Percentiles rank a stretch among this genome's conserved stretches.
phyloP scores from a whole-genome alignment of 2,888 invertebrate genomes.

The Zaprionus lineosus region DNA sequence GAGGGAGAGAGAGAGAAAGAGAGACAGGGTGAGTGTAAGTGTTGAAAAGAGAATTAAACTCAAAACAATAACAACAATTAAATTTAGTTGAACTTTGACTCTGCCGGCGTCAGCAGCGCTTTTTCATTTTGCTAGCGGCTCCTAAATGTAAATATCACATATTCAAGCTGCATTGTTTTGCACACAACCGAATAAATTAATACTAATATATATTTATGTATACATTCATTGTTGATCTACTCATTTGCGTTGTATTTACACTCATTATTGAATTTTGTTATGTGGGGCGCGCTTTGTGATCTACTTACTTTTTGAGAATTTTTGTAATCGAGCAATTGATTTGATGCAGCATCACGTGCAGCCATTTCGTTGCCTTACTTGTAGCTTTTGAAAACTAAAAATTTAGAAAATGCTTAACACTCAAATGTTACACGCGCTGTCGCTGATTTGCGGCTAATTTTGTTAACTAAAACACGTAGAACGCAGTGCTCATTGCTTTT shows the following conservation, averaged over 20 bases:
- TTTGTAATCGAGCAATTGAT: slow-evolving; percentile 86
- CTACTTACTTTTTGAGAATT: slow-evolving; percentile 85
- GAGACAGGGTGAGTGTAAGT: no score
- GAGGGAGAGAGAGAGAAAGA: background rate
- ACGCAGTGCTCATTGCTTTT: slow-evolving; percentile 50
- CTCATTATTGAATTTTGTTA: background rate
- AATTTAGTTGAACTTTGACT: slow-evolving; percentile 35
- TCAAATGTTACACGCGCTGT: slow-evolving; percentile 18
- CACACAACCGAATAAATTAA: slow-evolving; percentile 19
- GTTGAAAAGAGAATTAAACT: background rate
- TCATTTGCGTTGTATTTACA: background rate
- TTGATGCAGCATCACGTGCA: slow-evolving; percentile 85
- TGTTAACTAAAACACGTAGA: slow-evolving; percentile 58
- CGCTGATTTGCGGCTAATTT: slow-evolving; percentile 32
- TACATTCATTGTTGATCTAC: background rate
- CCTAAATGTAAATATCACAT: background rate
- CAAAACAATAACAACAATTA: slow-evolving; percentile 7
- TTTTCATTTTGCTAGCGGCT: background rate
- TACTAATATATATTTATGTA: background rate
- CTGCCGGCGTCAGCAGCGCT: slow-evolving; percentile 5
- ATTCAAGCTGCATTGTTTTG: background rate
- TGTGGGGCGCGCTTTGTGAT: background rate
- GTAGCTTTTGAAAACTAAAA: slow-evolving; percentile 45
- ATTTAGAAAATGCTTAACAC: slow-evolving; percentile 42
- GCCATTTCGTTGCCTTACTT: slow-evolving; percentile 67